Conservation (phyloP, 2,888 invertebrate genomes). For the Philonicus albiceps region DNA sequence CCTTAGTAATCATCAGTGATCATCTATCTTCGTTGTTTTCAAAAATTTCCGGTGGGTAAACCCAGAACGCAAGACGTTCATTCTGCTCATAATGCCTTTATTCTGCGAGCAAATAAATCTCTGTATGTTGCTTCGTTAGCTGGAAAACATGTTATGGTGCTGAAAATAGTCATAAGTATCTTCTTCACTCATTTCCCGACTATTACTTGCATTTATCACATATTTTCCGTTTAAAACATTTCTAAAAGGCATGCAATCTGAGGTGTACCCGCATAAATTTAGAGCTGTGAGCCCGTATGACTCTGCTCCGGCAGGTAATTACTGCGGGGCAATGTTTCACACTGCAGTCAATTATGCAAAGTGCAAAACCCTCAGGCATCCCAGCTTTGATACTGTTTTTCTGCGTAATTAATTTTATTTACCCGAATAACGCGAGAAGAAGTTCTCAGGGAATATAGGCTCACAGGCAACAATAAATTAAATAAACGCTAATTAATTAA, state of each 20-base stretch:
- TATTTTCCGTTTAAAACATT: neutral
- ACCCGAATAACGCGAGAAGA: neutral
- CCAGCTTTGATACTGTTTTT: neutral
- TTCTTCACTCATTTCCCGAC: neutral
- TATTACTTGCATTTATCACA: neutral
- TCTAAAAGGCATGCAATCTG: neutral
- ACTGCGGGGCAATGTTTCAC: neutral
- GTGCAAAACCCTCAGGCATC: neutral
- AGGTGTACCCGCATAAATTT: neutral
- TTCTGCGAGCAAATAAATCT: neutral
- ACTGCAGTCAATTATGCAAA: neutral
- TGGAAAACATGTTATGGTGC: neutral
- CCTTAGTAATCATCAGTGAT: too few species aligned
- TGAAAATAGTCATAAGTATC: neutral
- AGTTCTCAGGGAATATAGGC: neutral
- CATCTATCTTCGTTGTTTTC: too few species aligned
- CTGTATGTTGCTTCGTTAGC: neutral
- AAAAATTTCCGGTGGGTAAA: too few species aligned
- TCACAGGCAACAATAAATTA: slow-evolving; percentile 16
- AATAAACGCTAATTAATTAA: slow-evolving; percentile 29
- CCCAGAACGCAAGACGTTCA: too few species aligned
- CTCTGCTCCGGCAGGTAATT: neutral
- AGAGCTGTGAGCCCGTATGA: neutral
- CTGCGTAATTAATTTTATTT: neutral
- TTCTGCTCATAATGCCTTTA: neutral